Conservation (phyloP, 2,113 vertebrate genomes). For the Nyctereutes procyonoides region DNA sequence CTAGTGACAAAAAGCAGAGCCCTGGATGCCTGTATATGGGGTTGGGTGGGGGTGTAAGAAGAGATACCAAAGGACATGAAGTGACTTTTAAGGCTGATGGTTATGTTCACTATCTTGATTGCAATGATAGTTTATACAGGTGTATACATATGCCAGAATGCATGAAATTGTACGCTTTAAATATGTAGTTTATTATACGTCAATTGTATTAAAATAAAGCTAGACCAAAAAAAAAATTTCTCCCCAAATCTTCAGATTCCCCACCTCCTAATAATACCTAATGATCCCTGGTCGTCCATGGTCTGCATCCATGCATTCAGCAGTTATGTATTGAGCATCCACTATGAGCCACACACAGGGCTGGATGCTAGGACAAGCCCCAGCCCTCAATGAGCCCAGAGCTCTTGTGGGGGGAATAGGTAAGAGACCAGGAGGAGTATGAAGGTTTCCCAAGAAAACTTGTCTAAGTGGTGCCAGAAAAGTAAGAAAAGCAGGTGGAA, state of each 20-base stretch:
- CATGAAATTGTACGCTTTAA: not conserved
- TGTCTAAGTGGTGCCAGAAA: not conserved
- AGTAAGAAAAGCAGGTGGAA: not conserved
- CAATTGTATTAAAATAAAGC: not conserved
- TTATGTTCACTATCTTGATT: not conserved
- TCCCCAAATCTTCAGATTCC: not conserved
- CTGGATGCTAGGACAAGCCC: not conserved
- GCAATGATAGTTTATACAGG: too few species aligned
- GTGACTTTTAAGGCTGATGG: not conserved
- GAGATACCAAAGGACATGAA: rapidly evolving
- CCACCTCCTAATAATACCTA: not conserved
- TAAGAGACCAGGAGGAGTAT: rapidly evolving
- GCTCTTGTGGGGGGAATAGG: not conserved
- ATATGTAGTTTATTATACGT: rapidly evolving
- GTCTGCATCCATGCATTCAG: not conserved
- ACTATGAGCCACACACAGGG: not conserved
- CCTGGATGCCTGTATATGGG: not conserved
- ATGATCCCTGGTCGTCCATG: rapidly evolving
- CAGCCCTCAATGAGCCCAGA: not conserved
- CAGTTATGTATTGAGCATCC: not conserved
- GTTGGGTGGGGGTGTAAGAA: not conserved
- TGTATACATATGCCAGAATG: not conserved
- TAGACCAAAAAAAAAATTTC: not conserved
- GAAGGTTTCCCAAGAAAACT: not conserved
- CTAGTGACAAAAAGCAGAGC: not conserved